phyloP scores from a whole-genome alignment of 2,113 vertebrate genomes.

The Myotis brandtii region DNA sequence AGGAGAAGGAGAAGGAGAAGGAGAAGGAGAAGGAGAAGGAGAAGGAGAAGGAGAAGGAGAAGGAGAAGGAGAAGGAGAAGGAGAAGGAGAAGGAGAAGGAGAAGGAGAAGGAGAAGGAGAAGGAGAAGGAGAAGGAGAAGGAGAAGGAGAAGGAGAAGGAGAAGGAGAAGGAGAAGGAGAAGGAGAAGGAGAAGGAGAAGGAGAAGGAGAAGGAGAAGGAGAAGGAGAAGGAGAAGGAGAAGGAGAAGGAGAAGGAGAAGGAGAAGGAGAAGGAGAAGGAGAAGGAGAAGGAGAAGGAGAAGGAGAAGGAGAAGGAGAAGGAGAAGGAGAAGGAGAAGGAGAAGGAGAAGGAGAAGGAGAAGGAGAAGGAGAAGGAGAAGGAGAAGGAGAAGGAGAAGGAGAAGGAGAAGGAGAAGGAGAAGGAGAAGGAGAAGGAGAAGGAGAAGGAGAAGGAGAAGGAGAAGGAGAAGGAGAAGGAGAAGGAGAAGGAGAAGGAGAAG shows the following conservation, averaged over 20 bases:
- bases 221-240: neutral
- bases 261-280: neutral
- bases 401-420: neutral
- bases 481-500: neutral
- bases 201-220: neutral
- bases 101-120: neutral
- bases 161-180: neutral
- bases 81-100: neutral
- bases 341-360: neutral
- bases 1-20: neutral
- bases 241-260: neutral
- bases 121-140: neutral
- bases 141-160: neutral
- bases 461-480: neutral
- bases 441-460: neutral
- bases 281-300: neutral
- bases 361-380: neutral
- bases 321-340: neutral
- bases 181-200: neutral
- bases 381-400: neutral
- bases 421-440: neutral
- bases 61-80: neutral
- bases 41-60: neutral
- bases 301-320: neutral
- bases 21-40: neutral